Percentiles rank a stretch among this genome's conserved stretches.
phyloP scores from a whole-genome alignment of 2,888 invertebrate species.

The Elmis aenea region DNA sequence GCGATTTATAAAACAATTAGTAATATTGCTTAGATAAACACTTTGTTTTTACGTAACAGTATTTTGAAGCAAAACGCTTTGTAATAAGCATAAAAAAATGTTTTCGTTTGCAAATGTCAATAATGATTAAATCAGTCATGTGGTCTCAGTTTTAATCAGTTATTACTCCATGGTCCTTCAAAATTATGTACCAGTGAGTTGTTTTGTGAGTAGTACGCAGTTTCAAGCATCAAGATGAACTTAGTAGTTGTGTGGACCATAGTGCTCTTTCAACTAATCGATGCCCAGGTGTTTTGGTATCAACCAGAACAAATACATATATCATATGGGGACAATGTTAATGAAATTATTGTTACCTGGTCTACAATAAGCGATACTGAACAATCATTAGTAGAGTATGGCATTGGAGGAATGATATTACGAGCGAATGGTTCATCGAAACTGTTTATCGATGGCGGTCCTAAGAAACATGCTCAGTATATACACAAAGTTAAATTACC shows the following conservation, averaged over 20 bases:
- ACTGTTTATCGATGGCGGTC: constrained; percentile 72
- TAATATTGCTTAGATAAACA: too few relatives aligned
- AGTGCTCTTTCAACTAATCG: constrained; percentile 4
- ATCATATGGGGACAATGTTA: constrained; percentile 59
- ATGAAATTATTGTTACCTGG: constrained; percentile 78
- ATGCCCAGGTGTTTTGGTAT: constrained; percentile 38
- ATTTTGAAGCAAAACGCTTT: too few relatives aligned
- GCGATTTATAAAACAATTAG: too few relatives aligned
- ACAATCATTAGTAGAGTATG: constrained; percentile 70
- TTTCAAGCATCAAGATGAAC: too few relatives aligned
- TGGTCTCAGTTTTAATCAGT: too few relatives aligned
- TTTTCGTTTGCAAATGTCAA: too few relatives aligned
- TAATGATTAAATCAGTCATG: too few relatives aligned
- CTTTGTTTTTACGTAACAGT: too few relatives aligned
- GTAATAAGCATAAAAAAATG: too few relatives aligned
- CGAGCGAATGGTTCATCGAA: constrained; percentile 54
- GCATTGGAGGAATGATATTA: constrained; percentile 55
- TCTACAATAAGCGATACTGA: constrained; percentile 66
- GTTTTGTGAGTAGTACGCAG: too few relatives aligned
- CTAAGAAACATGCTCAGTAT: constrained; percentile 58
- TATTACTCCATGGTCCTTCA: too few relatives aligned
- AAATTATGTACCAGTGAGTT: too few relatives aligned
- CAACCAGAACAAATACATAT: constrained; percentile 68
- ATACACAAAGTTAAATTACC: constrained; percentile 69
- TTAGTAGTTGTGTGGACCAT: not conserved